A percentile compares a stretch with the other conserved stretches of the same genome.
Conservation (phyloP, 2,797 vertebrate genomes). For the Ctenopoma multispine region DNA sequence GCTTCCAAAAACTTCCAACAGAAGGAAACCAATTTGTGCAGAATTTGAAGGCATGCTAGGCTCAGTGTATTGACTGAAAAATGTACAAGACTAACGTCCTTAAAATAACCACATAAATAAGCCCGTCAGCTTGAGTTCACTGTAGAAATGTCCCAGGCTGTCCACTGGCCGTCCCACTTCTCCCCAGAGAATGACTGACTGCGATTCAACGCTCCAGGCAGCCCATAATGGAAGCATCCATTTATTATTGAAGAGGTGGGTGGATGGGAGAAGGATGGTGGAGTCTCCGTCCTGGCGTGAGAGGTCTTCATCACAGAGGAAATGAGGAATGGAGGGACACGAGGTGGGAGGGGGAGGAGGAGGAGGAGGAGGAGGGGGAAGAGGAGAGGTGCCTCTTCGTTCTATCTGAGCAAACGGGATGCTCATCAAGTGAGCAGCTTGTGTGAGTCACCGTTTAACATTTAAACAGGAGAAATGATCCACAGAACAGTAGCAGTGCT, state of each 20-base stretch:
- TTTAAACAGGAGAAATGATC: conserved; percentile 24
- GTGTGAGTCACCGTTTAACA: not conserved
- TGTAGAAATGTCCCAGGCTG: conserved; percentile 10
- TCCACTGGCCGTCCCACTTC: not conserved
- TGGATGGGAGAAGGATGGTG: conserved; percentile 63
- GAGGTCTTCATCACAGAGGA: conserved; percentile 44
- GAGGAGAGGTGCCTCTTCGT: not conserved
- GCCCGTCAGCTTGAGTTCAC: not conserved
- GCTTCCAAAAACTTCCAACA: not conserved
- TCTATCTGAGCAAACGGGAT: not conserved
- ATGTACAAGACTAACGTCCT: not conserved
- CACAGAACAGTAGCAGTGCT: not conserved
- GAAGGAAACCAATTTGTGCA: not conserved
- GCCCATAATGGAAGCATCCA: conserved; percentile 86
- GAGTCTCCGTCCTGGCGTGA: conserved; percentile 57
- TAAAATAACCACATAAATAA: conserved; percentile 26
- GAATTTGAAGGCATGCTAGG: not conserved
- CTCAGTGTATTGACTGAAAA: not conserved
- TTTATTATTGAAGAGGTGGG: conserved; percentile 87
- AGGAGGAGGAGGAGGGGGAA: conserved; percentile 6
- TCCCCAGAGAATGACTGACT: conserved; percentile 69
- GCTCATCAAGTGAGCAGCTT: not conserved
- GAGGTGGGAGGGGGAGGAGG: conserved; percentile 2
- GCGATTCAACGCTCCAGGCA: conserved; percentile 56
- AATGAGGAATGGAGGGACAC: conserved; percentile 22